These are phyloP conservation scores for Macroramphosus scolopax DNA, from an alignment of 2,797 vertebrate genomes.

Conservation along the genomic window DNA sequence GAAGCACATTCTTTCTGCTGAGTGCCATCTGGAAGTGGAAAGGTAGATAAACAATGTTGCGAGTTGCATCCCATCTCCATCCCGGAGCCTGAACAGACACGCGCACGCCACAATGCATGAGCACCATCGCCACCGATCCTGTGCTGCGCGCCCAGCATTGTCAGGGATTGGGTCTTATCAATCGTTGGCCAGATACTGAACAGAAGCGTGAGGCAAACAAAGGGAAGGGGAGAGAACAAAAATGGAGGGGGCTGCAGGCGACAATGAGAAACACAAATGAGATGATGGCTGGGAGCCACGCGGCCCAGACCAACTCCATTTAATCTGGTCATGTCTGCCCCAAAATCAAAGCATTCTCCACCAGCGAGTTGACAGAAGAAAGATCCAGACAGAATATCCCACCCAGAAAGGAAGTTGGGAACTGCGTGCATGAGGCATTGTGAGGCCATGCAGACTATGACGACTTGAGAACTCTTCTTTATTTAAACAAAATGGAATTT, in stretches of 20 bases:
- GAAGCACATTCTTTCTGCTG: constrained; percentile 77
- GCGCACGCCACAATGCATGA: constrained; percentile 48
- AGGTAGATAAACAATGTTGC: constrained; percentile 81
- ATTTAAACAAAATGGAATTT: constrained; percentile 57
- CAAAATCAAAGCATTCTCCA: constrained; percentile 63
- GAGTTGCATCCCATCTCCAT: constrained; percentile 60
- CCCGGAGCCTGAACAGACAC: constrained; percentile 49
- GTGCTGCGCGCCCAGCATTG: constrained; percentile 65
- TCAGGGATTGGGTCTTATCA: constrained; percentile 81
- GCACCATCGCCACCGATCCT: constrained; percentile 50
- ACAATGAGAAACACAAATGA: constrained; percentile 73
- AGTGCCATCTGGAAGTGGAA: constrained; percentile 79
- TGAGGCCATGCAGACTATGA: constrained; percentile 45
- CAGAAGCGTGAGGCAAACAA: constrained; percentile 69
- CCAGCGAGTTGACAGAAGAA: constrained; percentile 47
- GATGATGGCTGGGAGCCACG: constrained; percentile 65
- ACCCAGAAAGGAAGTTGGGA: constrained; percentile 44
- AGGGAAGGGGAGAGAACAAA: constrained; percentile 55
- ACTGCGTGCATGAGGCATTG: constrained; percentile 36
- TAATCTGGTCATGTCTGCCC: constrained; percentile 66
- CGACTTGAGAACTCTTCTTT: constrained; percentile 47
- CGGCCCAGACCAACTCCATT: constrained; percentile 52
- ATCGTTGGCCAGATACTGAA: constrained; percentile 79
- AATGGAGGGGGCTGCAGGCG: constrained; percentile 54
- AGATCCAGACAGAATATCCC: constrained; percentile 50